Percentiles rank a stretch among this genome's conserved stretches.
Conservation (phyloP, 1,140 invertebrate genomes). For the Antheraea mylitta region DNA sequence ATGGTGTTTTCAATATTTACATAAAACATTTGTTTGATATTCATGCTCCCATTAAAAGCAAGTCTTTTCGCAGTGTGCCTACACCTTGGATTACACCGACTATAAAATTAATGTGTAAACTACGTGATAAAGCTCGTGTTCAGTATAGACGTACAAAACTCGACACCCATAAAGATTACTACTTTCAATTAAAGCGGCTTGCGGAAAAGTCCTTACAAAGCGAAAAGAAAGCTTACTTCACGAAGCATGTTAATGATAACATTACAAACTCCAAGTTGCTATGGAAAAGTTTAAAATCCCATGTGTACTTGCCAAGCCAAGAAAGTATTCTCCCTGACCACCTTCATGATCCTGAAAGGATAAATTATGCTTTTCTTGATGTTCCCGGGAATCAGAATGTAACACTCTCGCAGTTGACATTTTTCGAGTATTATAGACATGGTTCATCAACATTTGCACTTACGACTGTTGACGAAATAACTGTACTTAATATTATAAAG, state of each 20-base stretch:
- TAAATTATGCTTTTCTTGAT: constrained; percentile 26
- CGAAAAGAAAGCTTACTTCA: constrained; percentile 30
- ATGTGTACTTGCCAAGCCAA: constrained; percentile 10
- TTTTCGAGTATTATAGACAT: constrained; percentile 7
- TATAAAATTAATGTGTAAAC: constrained; percentile 27
- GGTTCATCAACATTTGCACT: constrained; percentile 12
- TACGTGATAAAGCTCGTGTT: constrained; percentile 27
- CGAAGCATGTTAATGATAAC: constrained; percentile 23
- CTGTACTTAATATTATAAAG: constrained; percentile 17
- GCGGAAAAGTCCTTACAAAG: constrained; percentile 17
- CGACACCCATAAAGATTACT: constrained; percentile 24
- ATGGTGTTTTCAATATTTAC: constrained; percentile 30
- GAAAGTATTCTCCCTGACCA: constrained; percentile 1
- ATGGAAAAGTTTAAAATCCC: constrained; percentile 28
- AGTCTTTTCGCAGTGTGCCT: constrained; percentile 17
- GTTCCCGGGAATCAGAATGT: constrained; percentile 15
- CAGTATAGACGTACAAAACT: constrained; percentile 17
- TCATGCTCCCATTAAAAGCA: constrained; percentile 26
- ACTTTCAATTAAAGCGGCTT: constrained; percentile 20
- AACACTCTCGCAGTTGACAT: constrained; percentile 7
- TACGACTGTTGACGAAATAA: not conserved
- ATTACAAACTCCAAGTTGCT: constrained; percentile 21
- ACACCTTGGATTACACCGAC: constrained; percentile 34
- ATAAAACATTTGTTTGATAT: constrained; percentile 25
- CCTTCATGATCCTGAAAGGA: constrained; percentile 17